Evolutionary conservation across 2,797 vertebrate species (phyloP), one percentile per base, ranked within the genome.

Genomic region (Lepus townsendii): DNA sequence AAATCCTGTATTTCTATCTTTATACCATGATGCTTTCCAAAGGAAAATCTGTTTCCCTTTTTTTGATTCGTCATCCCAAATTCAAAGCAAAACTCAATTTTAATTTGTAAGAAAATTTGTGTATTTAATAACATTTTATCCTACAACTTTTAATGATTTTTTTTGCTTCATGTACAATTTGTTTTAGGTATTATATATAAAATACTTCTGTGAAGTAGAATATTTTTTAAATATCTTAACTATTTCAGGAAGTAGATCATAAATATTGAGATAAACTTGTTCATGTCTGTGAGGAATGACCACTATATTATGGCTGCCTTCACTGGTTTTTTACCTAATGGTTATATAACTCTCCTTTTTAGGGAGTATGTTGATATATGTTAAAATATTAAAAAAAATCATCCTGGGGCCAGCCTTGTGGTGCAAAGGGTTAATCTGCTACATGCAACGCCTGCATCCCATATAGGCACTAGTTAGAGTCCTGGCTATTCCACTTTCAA

Each of bases 81-180:
- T 77, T 80, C 80, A 92, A 52, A 90, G 24, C 60, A 90, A 95
- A 83, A 50, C 22, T 90, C 76, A 72, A 3, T 79, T 94, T 94
- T 88, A 71, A 93, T 52, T 93, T 96, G 68, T 54, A 54, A 69
- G 27, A 83, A 83, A 12, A 65, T 47, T 20, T 26, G 17, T 47
- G 22, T 88, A 92, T n/a, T 80, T 22, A 88, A 76, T 2, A 52
- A 19, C 30, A 52, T 62, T 22, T 73, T 80, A 72, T 17, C 75
- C 38, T 80, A 22, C 12, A 92, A 88, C 19, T 78, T 80, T 78
- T 73, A 83, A 57, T 57, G 42, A 93, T 57, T 84, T 54, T 75
- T 80, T 94, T 91, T 87, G n/a, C 17, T 91, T 75, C 84, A 24
- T 85, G 6, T 73, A 76, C 66, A 69, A 91, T 68, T 83, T 91